Evolutionary conservation across 2,113 vertebrate species (phyloP), one percentile per base, ranked within the genome.

Genomic region (Hippopotamus amphibius): DNA sequence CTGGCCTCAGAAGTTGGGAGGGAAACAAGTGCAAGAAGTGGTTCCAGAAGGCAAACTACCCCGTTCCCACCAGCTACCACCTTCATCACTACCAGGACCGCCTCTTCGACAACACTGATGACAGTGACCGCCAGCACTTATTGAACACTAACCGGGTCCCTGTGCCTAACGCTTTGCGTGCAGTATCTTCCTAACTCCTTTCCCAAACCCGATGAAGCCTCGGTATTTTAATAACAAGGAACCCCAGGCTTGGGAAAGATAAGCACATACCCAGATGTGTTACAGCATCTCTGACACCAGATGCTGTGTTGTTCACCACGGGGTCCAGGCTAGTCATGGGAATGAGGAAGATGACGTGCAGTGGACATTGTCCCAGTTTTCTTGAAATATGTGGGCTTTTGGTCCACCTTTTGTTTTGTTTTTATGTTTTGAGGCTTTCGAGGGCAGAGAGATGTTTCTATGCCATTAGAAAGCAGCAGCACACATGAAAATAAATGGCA

Each of bases 61-160:
- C 41, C 33, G 0, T 61, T n/a, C 17, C 77, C 33, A 66, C 7
- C 61, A 33, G 61, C 69, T 69, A 1, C 74, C n/a, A 11, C 30
- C 14, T 50, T 2, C 61, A 57, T 2, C 6, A 13, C n/a, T 15
- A 22, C 14, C 24, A 3, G 6, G 9, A 13, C 1, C 21, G 33
- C 41, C 19, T 17, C 57, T 28, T 15, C 9, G 69, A 77, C 15
- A 68, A 1, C 41, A 14, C 17, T 2, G 2, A 7, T 43, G 4
- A 26, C 33, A 4, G 7, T 8, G 69, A 21, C 68, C 4, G 5
- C 37, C 9, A 16, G n/a, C 21, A 1, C 57, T 90, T 33, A 41
- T 13, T 30, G 12, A 79, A 48, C 53, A 11, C 17, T 30, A 24
- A 24, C 5, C 26, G 41, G n/a, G 57, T 68, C 53, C n/a, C 7